Base-by-base conservation (phyloP, 1,140 invertebrate genomes). In the Zophobas atratus region DNA sequence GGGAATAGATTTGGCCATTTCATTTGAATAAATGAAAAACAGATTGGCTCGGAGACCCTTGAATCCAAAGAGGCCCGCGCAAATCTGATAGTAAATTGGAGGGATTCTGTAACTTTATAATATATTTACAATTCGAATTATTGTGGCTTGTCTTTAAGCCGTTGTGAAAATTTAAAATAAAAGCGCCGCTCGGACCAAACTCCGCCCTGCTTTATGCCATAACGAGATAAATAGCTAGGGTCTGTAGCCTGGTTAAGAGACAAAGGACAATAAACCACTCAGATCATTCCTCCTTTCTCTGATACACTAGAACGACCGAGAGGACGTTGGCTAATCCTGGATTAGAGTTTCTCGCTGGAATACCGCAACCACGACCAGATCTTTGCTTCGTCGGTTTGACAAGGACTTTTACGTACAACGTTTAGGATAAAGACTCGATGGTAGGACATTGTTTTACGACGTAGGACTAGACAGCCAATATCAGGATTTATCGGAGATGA, bases 21-120 rank as follows among this genome's bases (percentile, higher is more conserved):
- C 60, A 67, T 67, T 67, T 67, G 60, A 67, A 67, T 67, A 67
- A 67, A 67, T 67, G 60, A 67, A 67, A 67, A 67, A 67, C 60
- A 67, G 60, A 67, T 67, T 67, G 60, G 60, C 38, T 43, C 39
- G 2, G 60, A 36, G 41, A 33, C 33, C 56, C 36, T 33, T 35
- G 41, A 67, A 67, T 67, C n/a, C 60, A 43, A 67, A 43, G 20
- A 20, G 20, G 20, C 20, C 20, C 20, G 20, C 20, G 60, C 60
- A 67, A 67, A 67, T 67, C 60, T 41, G 60, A 67, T 67, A 67
- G 60, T 67, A 67, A 67, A 67, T 67, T 67, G 60, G 60, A 34
- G 38, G 60, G 60, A 67, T 67, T 67, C 39, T 35, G 38, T 46
- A 2, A 67, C 60, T 67, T 67, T 43, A 67, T 67, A 67, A 43